A percentile compares a stretch with the other conserved stretches of the same genome.
These are phyloP conservation scores for Trimorus sp. DNA, from an alignment of 2,888 invertebrate species.

Conservation along the genomic window DNA sequence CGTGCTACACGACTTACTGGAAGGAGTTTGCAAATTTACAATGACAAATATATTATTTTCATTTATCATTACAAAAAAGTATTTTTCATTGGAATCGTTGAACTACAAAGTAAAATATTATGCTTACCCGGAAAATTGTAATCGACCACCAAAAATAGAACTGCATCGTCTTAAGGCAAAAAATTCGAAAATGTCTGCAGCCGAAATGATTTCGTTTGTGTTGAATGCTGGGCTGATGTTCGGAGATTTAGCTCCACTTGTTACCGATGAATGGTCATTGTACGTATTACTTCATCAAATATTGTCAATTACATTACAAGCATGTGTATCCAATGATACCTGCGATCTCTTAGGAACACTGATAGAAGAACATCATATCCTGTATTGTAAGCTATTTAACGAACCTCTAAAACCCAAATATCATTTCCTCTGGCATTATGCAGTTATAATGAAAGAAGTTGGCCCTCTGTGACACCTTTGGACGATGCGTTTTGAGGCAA, in stretches of 20 bases:
- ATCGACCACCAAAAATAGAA: constrained; percentile 62
- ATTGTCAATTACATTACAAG: constrained; percentile 27
- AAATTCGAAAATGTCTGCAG: constrained; percentile 62
- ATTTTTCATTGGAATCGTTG: constrained; percentile 34
- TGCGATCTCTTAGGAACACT: constrained; percentile 47
- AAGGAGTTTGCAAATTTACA: constrained; percentile 38
- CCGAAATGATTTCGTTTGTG: constrained; percentile 48
- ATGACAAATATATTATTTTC: constrained; percentile 22
- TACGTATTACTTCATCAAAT: constrained; percentile 41
- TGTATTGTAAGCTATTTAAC: constrained; percentile 45
- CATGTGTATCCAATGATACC: constrained; percentile 23
- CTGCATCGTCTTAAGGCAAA: constrained; percentile 22
- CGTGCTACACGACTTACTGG: constrained; percentile 39
- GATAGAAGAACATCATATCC: constrained; percentile 23
- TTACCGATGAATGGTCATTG: constrained; percentile 27
- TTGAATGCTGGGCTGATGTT: constrained; percentile 35
- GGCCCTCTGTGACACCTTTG: constrained; percentile 29
- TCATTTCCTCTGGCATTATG: constrained; percentile 48
- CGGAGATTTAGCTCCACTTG: constrained; percentile 39
- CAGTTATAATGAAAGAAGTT: constrained; percentile 34
- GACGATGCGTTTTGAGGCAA: constrained; percentile 42
- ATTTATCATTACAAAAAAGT: constrained; percentile 20
- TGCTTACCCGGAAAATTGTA: constrained; percentile 40
- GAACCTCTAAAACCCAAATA: constrained; percentile 58
- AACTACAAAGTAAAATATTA: constrained; percentile 43